Conservation (phyloP, 1,140 invertebrate species). For the Magallana gigas region DNA sequence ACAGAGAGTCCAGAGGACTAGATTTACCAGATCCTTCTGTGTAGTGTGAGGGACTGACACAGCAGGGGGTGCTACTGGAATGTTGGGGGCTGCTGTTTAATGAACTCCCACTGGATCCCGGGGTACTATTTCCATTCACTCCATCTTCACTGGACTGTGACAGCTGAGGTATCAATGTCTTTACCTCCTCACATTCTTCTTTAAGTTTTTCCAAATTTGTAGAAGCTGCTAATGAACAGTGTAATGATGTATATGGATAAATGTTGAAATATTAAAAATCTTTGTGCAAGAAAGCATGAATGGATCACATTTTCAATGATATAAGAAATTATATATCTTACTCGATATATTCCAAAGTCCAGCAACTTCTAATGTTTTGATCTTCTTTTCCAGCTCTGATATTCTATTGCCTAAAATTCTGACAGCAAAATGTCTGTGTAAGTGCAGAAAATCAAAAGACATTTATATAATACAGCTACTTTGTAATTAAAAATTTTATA, state of each 20-base stretch:
- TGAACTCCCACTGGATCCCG: slow-evolving; percentile 2
- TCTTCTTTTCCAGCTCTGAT: slow-evolving; percentile 79
- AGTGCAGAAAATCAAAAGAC: neutral
- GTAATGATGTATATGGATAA: too few relatives aligned
- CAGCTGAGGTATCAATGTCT: slow-evolving; percentile 69
- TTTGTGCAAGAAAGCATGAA: too few relatives aligned
- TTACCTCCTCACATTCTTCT: slow-evolving; percentile 73
- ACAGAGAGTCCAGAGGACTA: slow-evolving; percentile 7
- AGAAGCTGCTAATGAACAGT: slow-evolving; percentile 28
- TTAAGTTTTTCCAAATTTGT: slow-evolving; percentile 66
- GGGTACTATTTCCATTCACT: neutral
- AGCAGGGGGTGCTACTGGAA: neutral
- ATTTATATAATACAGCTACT: neutral
- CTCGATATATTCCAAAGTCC: slow-evolving; percentile 77
- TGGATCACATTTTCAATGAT: too few relatives aligned
- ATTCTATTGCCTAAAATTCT: slow-evolving; percentile 79
- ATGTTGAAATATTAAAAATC: too few relatives aligned
- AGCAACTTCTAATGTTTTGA: slow-evolving; percentile 78
- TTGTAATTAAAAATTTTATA: neutral
- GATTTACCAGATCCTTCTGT: neutral
- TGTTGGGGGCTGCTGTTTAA: slow-evolving; percentile 14
- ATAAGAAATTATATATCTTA: slow-evolving; percentile 51
- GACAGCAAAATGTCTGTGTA: slow-evolving; percentile 50
- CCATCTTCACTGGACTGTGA: slow-evolving; percentile 64
- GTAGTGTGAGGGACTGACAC: neutral